These are phyloP conservation scores for Drosophila melanica DNA, from an alignment of 1,140 invertebrate genomes.

Conservation along the genomic window DNA sequence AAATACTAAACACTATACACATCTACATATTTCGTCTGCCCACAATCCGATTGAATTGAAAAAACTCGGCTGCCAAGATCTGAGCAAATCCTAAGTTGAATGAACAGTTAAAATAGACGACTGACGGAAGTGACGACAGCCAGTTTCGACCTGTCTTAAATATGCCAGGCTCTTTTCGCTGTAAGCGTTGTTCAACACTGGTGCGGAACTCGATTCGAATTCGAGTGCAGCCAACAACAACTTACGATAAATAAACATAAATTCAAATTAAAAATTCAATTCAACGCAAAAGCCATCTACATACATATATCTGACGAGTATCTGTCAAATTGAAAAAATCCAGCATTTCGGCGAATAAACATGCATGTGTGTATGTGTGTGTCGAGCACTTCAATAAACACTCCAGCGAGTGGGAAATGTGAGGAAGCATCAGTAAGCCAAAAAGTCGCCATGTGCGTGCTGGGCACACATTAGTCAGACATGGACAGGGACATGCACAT, in stretches of 20 bases:
- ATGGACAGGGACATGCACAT: constrained; percentile 16
- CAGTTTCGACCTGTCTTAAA: too few relatives aligned
- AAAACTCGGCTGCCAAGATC: background rate
- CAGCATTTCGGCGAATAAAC: background rate
- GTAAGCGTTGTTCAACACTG: background rate
- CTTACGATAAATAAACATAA: constrained; percentile 18
- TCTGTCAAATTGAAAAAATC: background rate
- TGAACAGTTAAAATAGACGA: background rate
- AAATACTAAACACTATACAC: constrained; percentile 21
- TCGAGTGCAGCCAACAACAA: constrained; percentile 22
- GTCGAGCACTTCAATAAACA: constrained; percentile 6
- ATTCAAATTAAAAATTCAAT: constrained; percentile 18
- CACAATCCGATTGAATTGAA: constrained; percentile 8
- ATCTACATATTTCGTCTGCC: background rate
- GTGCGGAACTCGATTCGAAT: background rate
- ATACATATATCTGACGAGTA: background rate
- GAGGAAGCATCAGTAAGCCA: constrained; percentile 17
- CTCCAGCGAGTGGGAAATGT: background rate
- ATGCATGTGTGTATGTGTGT: background rate
- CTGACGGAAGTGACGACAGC: too few relatives aligned
- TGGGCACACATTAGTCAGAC: constrained; percentile 41
- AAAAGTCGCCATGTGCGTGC: constrained; percentile 38
- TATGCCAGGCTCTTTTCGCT: too few relatives aligned
- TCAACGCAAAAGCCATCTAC: background rate
- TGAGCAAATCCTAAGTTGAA: background rate